A percentile compares a stretch with the other conserved stretches of the same genome.
phyloP scores from a whole-genome alignment of 2,888 invertebrate species.

The Pasiphila rectangulata region DNA sequence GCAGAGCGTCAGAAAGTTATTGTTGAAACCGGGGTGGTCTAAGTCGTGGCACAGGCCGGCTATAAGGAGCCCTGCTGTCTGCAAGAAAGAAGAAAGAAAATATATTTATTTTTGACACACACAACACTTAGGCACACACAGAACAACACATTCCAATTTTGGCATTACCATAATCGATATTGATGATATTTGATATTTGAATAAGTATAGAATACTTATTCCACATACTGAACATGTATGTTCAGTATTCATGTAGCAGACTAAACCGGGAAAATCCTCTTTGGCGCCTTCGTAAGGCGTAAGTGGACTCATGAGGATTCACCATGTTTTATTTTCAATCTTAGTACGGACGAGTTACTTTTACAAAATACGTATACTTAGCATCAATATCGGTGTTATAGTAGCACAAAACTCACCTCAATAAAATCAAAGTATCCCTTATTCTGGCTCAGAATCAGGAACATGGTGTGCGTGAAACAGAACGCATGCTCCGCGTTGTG shows the following conservation, averaged over 20 bases:
- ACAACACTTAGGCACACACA: no score
- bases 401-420: constrained; percentile 8
- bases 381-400: no score
- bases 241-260: constrained; percentile 81
- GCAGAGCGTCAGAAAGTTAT: constrained; percentile 79
- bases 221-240: no score
- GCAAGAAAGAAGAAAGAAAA: constrained; percentile 1
- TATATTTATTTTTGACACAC: background rate
- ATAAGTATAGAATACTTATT: no score
- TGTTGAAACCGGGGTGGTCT: constrained; percentile 83
- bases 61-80: constrained; percentile 79
- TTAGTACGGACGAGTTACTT: no score
- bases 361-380: no score
- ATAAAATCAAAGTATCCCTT: constrained; percentile 58
- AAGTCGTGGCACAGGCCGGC: constrained; percentile 82
- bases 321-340: no score
- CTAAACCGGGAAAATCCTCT: constrained; percentile 75
- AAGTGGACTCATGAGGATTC: no score
- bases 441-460: constrained; percentile 74
- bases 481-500: constrained; percentile 84
- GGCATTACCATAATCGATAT: no score
- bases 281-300: constrained; percentile 66
- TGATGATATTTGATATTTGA: no score
- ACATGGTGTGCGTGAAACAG: constrained; percentile 83
- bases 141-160: no score